Evolutionary conservation across 2,888 invertebrate genomes (phyloP).

Genomic region (Apantesis nais): DNA sequence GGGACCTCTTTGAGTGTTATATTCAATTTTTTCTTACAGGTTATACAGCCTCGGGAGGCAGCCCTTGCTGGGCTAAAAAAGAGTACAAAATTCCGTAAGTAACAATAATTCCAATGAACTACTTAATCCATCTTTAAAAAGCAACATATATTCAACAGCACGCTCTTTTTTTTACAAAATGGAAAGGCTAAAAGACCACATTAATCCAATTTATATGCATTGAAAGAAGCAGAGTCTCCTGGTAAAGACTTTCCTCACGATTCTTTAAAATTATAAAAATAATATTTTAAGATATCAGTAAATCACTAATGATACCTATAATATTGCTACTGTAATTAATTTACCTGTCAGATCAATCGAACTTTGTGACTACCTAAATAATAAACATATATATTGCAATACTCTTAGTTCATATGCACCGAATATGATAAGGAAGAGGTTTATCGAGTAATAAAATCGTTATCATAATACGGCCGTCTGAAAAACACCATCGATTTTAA

Average conservation of each 20-base stretch:
- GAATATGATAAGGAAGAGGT: neutral
- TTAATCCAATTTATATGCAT: neutral
- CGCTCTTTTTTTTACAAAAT: neutral
- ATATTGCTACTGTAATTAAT: neutral
- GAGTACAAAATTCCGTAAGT: conserved; percentile 83
- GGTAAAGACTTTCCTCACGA: neutral
- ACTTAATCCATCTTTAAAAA: neutral
- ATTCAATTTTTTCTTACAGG: conserved; percentile 50
- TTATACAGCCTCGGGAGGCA: conserved; percentile 86
- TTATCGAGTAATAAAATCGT: neutral
- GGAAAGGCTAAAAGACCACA: neutral
- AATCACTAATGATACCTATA: neutral
- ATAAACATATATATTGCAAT: neutral
- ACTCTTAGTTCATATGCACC: neutral
- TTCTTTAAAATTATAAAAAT: neutral
- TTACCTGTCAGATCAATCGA: neutral
- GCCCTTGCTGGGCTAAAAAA: conserved; percentile 91
- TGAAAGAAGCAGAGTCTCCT: neutral
- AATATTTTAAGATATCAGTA: neutral
- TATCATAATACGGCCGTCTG: neutral
- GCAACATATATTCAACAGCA: neutral
- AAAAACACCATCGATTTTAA: neutral
- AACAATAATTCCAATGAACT: neutral
- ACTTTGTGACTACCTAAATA: neutral
- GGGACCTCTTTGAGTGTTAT: neutral